A percentile compares a stretch with the other conserved stretches of the same genome.
Conservation (phyloP, 2,797 vertebrate species). For the Meda fulgida region DNA sequence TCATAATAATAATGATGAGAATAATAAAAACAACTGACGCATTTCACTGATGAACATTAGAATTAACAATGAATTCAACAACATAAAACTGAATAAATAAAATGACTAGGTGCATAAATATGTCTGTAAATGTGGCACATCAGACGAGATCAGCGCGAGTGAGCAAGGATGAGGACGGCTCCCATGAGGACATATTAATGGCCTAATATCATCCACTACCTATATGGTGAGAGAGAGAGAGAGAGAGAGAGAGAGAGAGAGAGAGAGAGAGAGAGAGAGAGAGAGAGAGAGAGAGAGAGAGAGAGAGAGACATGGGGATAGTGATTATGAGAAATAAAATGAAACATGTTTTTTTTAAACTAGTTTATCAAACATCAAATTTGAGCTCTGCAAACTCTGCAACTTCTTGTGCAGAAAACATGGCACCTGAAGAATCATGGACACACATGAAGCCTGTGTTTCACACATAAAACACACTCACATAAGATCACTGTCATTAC, state of each 20-base stretch:
- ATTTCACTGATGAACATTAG: not conserved
- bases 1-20: slow-evolving; percentile 16
- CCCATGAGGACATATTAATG: not conserved
- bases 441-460: too few relatives aligned
- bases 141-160: slow-evolving; percentile 2
- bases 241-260: not conserved
- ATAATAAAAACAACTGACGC: not conserved
- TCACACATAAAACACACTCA: too few relatives aligned
- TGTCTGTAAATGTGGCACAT: slow-evolving; percentile 38
- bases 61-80: not conserved
- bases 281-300: too few relatives aligned
- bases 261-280: too few relatives aligned
- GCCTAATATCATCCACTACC: slow-evolving; percentile 41
- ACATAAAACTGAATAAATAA: slow-evolving; percentile 38
- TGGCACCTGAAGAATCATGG: too few relatives aligned
- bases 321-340: slow-evolving; percentile 23
- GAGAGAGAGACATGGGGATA: not conserved
- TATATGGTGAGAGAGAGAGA: not conserved
- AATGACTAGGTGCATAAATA: slow-evolving; percentile 41
- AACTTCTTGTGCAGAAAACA: not conserved
- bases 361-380: not conserved
- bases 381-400: not conserved
- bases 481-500: too few relatives aligned
- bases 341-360: not conserved
- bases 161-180: slow-evolving; percentile 29